These are phyloP conservation scores for Cenopis cana DNA, from an alignment of 2,888 invertebrate species.

Conservation along the genomic window DNA sequence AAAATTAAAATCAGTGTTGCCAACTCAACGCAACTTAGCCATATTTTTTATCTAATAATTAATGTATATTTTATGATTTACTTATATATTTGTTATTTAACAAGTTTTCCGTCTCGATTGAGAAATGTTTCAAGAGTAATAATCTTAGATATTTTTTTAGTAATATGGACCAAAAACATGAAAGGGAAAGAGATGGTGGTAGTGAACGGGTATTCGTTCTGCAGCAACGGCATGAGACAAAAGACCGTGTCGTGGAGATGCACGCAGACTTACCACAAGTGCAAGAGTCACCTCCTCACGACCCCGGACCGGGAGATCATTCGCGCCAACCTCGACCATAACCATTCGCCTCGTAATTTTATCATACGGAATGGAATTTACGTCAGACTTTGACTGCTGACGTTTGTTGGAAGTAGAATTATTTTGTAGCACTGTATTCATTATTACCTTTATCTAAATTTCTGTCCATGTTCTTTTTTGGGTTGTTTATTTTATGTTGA, in stretches of 20 bases:
- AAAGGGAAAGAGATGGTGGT: slow-evolving; percentile 10
- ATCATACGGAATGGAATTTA: slow-evolving; percentile 45
- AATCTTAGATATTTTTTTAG: neutral
- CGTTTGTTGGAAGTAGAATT: too few species aligned
- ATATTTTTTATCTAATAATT: too few species aligned
- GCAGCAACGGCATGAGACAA: neutral
- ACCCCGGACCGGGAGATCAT: slow-evolving; percentile 54
- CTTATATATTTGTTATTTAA: too few species aligned
- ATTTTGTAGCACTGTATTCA: too few species aligned
- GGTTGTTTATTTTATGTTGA: too few species aligned
- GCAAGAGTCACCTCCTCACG: slow-evolving; percentile 47
- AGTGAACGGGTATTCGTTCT: slow-evolving; percentile 9
- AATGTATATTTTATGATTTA: too few species aligned
- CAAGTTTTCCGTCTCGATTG: too few species aligned
- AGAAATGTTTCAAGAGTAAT: neutral
- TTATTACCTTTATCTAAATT: too few species aligned
- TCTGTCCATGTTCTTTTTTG: too few species aligned
- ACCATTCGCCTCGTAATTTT: slow-evolving; percentile 47
- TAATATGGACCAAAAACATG: slow-evolving; percentile 13
- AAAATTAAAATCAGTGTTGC: too few species aligned
- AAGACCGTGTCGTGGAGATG: slow-evolving; percentile 9
- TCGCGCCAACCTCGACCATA: slow-evolving; percentile 44
- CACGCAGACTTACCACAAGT: slow-evolving; percentile 4
- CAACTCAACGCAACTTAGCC: too few species aligned
- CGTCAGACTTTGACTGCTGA: slow-evolving; percentile 2